phyloP scores from a whole-genome alignment of 2,888 invertebrate genomes.

The Catocala sponsa region DNA sequence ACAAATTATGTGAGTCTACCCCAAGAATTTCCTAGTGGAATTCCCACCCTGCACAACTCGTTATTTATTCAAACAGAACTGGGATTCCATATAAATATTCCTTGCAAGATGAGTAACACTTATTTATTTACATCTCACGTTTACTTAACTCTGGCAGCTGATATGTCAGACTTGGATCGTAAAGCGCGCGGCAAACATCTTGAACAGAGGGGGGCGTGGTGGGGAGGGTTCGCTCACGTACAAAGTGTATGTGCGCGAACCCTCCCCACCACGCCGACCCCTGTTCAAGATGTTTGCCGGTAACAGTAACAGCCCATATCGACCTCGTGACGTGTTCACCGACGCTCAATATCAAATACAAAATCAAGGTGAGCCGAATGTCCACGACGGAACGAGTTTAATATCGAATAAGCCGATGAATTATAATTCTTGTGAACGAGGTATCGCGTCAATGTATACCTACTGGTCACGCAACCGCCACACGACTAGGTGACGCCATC shows the following conservation, averaged over 20 bases:
- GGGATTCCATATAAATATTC: neutral
- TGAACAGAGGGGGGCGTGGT: no score
- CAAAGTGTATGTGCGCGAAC: no score
- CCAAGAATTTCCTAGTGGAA: no score
- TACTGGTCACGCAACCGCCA: slow-evolving; percentile 17
- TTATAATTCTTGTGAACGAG: slow-evolving; percentile 30
- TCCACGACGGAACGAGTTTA: slow-evolving; percentile 38
- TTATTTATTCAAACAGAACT: neutral
- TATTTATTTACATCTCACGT: slow-evolving; percentile 11
- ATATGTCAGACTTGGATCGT: slow-evolving; percentile 9
- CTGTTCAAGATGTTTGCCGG: no score
- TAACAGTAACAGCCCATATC: slow-evolving; percentile 15
- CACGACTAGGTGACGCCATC: slow-evolving; percentile 12
- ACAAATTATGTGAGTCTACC: no score
- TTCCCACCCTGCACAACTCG: no score
- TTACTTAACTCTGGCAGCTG: slow-evolving; percentile 10
- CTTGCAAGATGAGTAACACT: slow-evolving; percentile 8
- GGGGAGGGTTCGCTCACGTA: no score
- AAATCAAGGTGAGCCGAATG: slow-evolving; percentile 40
- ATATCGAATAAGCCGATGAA: slow-evolving; percentile 20
- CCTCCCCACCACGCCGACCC: no score
- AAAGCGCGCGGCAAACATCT: no score
- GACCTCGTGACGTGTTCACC: slow-evolving; percentile 23
- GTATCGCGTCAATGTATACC: slow-evolving; percentile 20
- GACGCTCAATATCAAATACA: slow-evolving; percentile 29